Evolutionary conservation across 2,113 vertebrate species (phyloP).

Genomic region (Gymnarchus niloticus): DNA sequence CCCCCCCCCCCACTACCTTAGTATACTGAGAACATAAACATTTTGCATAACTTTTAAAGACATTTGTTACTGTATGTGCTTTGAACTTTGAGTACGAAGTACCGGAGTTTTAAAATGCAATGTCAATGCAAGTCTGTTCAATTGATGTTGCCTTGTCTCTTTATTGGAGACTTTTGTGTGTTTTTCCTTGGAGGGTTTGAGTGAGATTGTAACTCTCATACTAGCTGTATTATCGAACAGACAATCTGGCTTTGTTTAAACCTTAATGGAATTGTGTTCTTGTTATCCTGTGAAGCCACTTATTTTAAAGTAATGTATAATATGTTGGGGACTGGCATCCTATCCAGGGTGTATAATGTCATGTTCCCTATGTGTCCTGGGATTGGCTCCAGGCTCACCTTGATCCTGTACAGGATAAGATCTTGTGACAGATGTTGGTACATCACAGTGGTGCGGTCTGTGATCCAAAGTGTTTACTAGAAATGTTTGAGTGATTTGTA

Average conservation of each 20-base stretch:
- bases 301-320: not conserved
- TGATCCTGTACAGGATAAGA: not conserved
- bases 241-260: conserved; percentile 4
- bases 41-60: not conserved
- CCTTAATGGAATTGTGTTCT: not conserved
- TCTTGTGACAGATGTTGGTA: not conserved
- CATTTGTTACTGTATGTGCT: not conserved
- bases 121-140: not conserved
- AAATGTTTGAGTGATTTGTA: not conserved
- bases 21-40: no score
- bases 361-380: not conserved
- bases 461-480: not conserved
- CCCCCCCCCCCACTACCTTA: no score
- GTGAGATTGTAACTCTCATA: not conserved
- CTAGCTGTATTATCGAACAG: not conserved
- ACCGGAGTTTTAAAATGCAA: not conserved
- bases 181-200: not conserved
- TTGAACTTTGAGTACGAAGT: not conserved
- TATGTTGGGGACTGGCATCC: not conserved
- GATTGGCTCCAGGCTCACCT: not conserved
- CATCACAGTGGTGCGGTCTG: not conserved
- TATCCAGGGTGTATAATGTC: not conserved
- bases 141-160: not conserved
- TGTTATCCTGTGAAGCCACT: not conserved
- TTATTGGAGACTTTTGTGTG: not conserved